Evolutionary conservation across 2,113 vertebrate genomes (phyloP).

Genomic region (Planiliza haematocheilus): DNA sequence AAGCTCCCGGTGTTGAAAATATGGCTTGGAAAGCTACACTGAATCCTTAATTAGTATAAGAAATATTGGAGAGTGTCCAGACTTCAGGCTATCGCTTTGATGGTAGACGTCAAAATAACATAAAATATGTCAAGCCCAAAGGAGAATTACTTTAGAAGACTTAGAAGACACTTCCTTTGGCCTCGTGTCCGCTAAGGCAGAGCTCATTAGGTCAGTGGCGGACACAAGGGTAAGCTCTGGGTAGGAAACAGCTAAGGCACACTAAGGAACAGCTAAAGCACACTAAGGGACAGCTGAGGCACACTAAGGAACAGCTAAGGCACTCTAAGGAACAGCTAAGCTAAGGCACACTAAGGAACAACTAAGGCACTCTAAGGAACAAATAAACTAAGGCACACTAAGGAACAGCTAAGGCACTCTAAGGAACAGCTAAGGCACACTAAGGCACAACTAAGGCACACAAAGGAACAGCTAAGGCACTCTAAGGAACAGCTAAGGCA

Average conservation of each 20-base stretch:
- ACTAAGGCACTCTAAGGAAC: too few species aligned
- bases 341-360: too few species aligned
- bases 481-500: too few species aligned
- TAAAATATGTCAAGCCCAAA: constrained; percentile 24
- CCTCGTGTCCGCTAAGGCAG: not conserved
- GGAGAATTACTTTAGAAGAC: constrained; percentile 12
- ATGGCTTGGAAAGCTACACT: constrained; percentile 48
- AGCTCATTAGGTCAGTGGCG: constrained; percentile 11
- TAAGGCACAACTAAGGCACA: too few species aligned
- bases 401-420: too few species aligned
- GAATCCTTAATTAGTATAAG: constrained; percentile 59
- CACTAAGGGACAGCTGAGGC: too few species aligned
- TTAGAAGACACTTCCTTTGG: constrained; percentile 35
- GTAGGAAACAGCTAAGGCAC: constrained; percentile 6
- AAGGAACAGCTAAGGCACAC: too few species aligned
- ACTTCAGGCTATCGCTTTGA: constrained; percentile 55
- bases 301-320: too few species aligned
- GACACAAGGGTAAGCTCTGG: not conserved
- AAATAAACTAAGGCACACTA: too few species aligned
- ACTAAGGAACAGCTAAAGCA: constrained; percentile 1
- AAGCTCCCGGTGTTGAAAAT: constrained; percentile 43
- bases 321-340: too few species aligned
- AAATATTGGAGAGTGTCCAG: constrained; percentile 50
- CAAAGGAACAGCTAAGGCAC: too few species aligned
- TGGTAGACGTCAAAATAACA: constrained; percentile 48